Conservation (phyloP, 2,113 vertebrate species). For the Podilymbus podiceps region DNA sequence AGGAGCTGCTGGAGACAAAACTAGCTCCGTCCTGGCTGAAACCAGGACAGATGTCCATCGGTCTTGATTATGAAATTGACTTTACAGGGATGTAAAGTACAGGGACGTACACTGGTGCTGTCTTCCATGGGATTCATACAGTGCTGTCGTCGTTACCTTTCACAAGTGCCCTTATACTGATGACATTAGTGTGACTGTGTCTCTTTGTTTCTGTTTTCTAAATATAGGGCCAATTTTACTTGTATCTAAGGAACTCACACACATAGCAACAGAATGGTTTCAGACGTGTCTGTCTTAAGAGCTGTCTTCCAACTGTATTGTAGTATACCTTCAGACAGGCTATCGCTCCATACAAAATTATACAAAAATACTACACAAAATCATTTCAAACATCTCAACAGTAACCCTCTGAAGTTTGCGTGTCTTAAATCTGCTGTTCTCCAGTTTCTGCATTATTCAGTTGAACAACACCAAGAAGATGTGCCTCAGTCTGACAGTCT, state of each 20-base stretch:
- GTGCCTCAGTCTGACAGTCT: neutral
- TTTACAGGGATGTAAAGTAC: rapidly evolving
- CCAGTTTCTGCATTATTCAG: neutral
- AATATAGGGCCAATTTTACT: neutral
- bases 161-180: neutral
- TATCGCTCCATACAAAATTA: neutral
- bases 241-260: neutral
- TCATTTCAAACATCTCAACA: neutral
- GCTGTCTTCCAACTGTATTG: neutral
- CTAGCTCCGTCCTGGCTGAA: too few relatives aligned
- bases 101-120: rapidly evolving
- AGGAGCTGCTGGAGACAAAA: too few relatives aligned
- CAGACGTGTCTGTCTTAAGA: neutral
- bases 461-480: neutral
- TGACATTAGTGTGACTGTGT: neutral
- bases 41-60: too few relatives aligned
- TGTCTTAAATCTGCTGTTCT: neutral
- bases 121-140: neutral
- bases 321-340: neutral
- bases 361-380: neutral
- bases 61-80: neutral
- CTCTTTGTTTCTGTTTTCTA: slow-evolving; percentile 2
- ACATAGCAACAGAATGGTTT: neutral
- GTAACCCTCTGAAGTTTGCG: neutral
- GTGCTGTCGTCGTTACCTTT: rapidly evolving